Evolutionary conservation across 2,888 invertebrate genomes (phyloP).

Genomic region (Rhagonycha lutea): DNA sequence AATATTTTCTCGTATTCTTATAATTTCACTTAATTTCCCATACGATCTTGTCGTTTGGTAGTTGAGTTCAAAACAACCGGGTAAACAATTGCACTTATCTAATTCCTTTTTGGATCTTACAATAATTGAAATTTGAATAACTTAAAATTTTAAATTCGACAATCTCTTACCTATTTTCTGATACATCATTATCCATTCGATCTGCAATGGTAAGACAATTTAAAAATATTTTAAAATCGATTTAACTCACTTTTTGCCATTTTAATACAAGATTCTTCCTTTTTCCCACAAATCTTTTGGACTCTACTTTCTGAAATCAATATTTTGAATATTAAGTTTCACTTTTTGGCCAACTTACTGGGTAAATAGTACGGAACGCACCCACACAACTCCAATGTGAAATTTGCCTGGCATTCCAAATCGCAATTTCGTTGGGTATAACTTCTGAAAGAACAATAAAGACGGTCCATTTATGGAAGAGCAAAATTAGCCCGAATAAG

Average conservation of each 20-base stretch:
- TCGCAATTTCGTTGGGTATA: constrained; percentile 81
- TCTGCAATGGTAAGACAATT: not conserved
- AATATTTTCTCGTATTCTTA: constrained; percentile 33
- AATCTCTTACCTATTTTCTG: constrained; percentile 3
- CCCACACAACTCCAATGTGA: constrained; percentile 65
- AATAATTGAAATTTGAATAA: too few relatives aligned
- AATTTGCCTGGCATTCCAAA: constrained; percentile 78
- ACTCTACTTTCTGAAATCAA: constrained; percentile 64
- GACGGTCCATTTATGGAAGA: not conserved
- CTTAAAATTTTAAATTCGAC: constrained; percentile 4
- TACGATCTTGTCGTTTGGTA: constrained; percentile 58
- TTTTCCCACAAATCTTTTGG: constrained; percentile 75
- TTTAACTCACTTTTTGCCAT: constrained; percentile 52
- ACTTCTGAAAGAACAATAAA: constrained; percentile 58
- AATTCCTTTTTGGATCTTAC: not conserved
- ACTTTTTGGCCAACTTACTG: constrained; percentile 60
- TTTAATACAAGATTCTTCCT: constrained; percentile 66
- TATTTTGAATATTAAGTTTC: not conserved
- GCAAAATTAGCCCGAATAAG: too few relatives aligned
- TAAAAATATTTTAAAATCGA: not conserved
- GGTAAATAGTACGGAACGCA: constrained; percentile 76
- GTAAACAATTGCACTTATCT: constrained; percentile 63
- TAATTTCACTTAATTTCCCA: constrained; percentile 35
- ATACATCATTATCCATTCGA: constrained; percentile 14
- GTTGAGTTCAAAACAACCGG: constrained; percentile 76